Evolutionary conservation across 2,113 vertebrate genomes (phyloP).

Genomic region (Phyllopteryx taeniolatus): DNA sequence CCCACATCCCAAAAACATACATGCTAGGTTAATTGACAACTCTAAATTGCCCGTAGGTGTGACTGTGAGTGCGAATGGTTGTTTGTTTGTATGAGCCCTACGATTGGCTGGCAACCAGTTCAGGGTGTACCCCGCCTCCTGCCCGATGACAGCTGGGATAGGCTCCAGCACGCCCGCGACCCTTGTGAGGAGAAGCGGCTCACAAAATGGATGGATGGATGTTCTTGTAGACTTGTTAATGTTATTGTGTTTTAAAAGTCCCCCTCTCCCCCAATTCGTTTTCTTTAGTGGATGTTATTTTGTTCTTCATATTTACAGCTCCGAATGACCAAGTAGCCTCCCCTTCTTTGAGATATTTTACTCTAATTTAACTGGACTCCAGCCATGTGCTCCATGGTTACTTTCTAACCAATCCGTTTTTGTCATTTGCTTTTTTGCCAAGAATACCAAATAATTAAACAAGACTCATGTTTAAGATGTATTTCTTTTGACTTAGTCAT

Average conservation of each 20-base stretch:
- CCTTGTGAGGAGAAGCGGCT: too few species aligned
- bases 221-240: slow-evolving; percentile 35
- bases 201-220: not conserved
- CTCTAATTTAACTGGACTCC: not conserved
- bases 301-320: not conserved
- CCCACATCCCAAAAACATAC: too few species aligned
- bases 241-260: slow-evolving; percentile 26
- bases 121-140: too few species aligned
- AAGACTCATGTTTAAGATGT: not conserved
- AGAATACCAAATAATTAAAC: slow-evolving; percentile 7
- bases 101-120: too few species aligned
- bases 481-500: not conserved
- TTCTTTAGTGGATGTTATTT: not conserved
- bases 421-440: not conserved
- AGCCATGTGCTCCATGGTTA: not conserved
- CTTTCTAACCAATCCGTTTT: not conserved
- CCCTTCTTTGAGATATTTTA: too few species aligned
- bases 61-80: too few species aligned
- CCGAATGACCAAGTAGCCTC: not conserved
- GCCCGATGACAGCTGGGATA: too few species aligned
- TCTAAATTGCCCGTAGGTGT: too few species aligned
- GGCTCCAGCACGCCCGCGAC: too few species aligned
- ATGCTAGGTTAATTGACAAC: too few species aligned
- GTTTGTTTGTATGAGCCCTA: too few species aligned
- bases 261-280: not conserved